Conservation (phyloP, 64 coral and sea anemone species). For the Montipora capricornis region DNA sequence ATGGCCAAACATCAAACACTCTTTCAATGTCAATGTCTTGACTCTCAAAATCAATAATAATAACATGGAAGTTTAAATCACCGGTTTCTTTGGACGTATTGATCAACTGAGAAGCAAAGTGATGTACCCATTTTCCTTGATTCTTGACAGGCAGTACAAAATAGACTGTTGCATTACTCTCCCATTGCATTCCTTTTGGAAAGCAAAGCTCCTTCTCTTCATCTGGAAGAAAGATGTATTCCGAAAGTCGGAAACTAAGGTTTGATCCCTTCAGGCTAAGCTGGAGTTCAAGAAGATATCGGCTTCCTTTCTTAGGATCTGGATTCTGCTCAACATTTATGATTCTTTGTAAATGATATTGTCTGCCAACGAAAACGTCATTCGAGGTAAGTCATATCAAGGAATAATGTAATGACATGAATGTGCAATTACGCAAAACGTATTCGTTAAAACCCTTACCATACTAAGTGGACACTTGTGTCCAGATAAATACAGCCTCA, state of each 20-base stretch:
- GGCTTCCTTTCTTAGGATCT: not conserved
- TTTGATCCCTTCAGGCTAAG: slow-evolving; percentile 7
- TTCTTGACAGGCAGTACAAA: slow-evolving; percentile 41
- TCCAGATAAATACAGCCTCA: too few species aligned
- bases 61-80: slow-evolving; percentile 8
- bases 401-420: too few species aligned
- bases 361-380: not conserved
- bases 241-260: slow-evolving; percentile 29
- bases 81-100: not conserved
- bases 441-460: too few species aligned
- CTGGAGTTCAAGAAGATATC: slow-evolving; percentile 52
- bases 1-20: too few species aligned
- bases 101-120: not conserved
- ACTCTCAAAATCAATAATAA: too few species aligned
- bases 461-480: too few species aligned
- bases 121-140: too few species aligned
- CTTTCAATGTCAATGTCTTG: too few species aligned
- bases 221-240: slow-evolving; percentile 13
- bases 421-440: too few species aligned
- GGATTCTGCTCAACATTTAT: slow-evolving; percentile 59
- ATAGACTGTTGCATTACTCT: slow-evolving; percentile 33
- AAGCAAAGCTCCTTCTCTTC: slow-evolving; percentile 4
- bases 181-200: slow-evolving; percentile 37
- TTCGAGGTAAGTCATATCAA: not conserved
- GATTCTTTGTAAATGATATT: slow-evolving; percentile 28